These are phyloP conservation scores for Dryadula phaetusa DNA, from an alignment of 2,888 invertebrate genomes.

Conservation along the genomic window DNA sequence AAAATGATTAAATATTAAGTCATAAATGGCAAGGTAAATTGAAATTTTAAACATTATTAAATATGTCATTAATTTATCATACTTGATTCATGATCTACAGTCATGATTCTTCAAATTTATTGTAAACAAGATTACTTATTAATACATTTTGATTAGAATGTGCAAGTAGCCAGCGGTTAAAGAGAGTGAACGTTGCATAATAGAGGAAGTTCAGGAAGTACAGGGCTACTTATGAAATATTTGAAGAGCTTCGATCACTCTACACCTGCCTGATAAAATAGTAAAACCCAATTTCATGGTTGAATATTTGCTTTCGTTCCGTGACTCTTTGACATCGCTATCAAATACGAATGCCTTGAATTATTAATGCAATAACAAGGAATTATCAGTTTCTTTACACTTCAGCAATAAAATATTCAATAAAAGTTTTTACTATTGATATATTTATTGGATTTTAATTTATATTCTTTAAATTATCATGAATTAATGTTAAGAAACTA, in stretches of 20 bases:
- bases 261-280: conserved; percentile 54
- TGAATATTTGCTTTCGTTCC: conserved; percentile 42
- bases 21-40: no score
- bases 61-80: background rate
- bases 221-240: conserved; percentile 48
- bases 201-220: conserved; percentile 17
- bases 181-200: conserved; percentile 23
- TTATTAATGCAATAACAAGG: conserved; percentile 31
- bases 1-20: no score
- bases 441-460: conserved; percentile 1
- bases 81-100: background rate
- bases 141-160: background rate
- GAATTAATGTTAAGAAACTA: background rate
- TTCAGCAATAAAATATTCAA: conserved; percentile 31
- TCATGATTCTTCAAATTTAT: background rate
- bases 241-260: conserved; percentile 55
- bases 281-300: conserved; percentile 51
- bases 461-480: no score
- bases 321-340: conserved; percentile 33
- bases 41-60: background rate
- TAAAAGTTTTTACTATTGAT: conserved; percentile 20
- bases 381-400: conserved; percentile 28
- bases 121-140: background rate
- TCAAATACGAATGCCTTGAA: conserved; percentile 31
- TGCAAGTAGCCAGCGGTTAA: conserved; percentile 7